phyloP scores from a whole-genome alignment of 2,797 vertebrate genomes.

The Fistularia commersonii region DNA sequence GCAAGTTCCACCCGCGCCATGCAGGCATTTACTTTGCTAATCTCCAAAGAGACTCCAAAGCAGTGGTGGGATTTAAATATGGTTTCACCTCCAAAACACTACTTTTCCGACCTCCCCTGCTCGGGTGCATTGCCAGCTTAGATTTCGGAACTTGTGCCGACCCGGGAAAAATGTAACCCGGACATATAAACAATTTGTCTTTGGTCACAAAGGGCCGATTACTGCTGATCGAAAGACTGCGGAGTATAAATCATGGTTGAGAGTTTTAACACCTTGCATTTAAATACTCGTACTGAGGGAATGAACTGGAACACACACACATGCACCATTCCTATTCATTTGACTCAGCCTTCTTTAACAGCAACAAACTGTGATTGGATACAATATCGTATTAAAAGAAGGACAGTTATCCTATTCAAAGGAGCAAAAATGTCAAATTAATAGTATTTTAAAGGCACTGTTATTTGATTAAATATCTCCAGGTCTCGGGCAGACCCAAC shows the following conservation, averaged over 20 bases:
- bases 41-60: slow-evolving; percentile 20
- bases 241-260: background rate
- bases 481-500: too few species aligned
- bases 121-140: slow-evolving; percentile 5
- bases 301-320: too few species aligned
- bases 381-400: too few species aligned
- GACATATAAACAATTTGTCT: slow-evolving; percentile 4
- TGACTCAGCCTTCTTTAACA: too few species aligned
- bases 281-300: too few species aligned
- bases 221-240: background rate
- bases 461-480: too few species aligned
- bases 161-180: background rate
- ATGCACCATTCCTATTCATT: too few species aligned
- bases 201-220: slow-evolving; percentile 30
- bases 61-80: slow-evolving; percentile 18
- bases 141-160: slow-evolving; percentile 1
- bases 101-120: slow-evolving; percentile 15
- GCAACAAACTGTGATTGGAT: too few species aligned
- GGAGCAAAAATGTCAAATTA: too few species aligned
- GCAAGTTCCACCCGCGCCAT: slow-evolving; percentile 9
- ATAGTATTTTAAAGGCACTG: too few species aligned
- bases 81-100: slow-evolving; percentile 29
- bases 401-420: too few species aligned
- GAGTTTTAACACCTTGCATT: too few species aligned
- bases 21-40: slow-evolving; percentile 32